Base-by-base conservation (phyloP, 2,113 vertebrate genomes). In the Recurvirostra avosetta region DNA sequence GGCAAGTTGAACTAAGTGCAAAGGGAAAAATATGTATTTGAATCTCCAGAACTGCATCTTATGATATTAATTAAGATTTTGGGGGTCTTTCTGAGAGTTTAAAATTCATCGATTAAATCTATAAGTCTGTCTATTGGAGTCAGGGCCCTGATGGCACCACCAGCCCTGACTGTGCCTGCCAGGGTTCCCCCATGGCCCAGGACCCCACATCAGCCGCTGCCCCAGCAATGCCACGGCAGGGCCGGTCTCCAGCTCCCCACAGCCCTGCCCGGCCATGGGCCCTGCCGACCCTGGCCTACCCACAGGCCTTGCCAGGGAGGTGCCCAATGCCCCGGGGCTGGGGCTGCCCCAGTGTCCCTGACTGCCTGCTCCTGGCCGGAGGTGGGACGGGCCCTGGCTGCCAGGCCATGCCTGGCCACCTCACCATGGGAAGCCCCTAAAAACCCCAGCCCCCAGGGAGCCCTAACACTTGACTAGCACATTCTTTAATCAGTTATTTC, bases 241-340 rank as follows among this genome's bases (percentile, higher is more conserved):
- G 34, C 61, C 1, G 5, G 7, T 13, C 62, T 72, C 52, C 76
- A 49, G 21, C 18, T 53, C 20, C 62, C 4, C 27, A 58, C 7
- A 21, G 58, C 29, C 14, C 23, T 53, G 26, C 9, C 26, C 3
- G 1, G 19, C 18, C 49, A 27, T 15, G 17, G n/a, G 26, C 40
- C 40, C 27, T 9, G 21, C 47, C 5, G 5, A 49, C 47, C 47
- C 20, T 49, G 47, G 21, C 47, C 47, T 49, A 49, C 47, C 21
- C 21, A 22, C 47, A 20, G n/a, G 26, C 40, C 40, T 43, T 21
- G 15, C 58, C 41, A 29, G 32, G 7, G 29, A 29, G 15, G 4
- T 32, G 12, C 18, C 20, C 2, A 5, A 4, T 36, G 27, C 9
- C 30, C 30, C 0, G 0, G 20, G 3, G n/a, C 32, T 30, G 40